Evolutionary conservation across 2,113 vertebrate genomes (phyloP).

Genomic region (Carettochelys insculpta): DNA sequence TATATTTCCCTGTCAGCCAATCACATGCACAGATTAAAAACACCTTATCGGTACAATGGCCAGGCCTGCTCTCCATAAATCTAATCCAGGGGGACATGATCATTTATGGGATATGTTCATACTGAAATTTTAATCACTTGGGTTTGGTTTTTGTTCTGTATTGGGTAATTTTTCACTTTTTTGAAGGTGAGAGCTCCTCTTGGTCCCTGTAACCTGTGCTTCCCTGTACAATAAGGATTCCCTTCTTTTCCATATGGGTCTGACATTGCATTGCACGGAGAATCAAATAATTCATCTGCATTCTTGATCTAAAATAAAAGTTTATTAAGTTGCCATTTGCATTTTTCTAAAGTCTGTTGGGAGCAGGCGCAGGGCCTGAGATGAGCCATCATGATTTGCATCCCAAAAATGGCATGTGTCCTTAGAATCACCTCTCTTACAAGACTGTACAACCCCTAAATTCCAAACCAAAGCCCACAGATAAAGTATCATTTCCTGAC

Average conservation of each 20-base stretch:
- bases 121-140: conserved; percentile 5
- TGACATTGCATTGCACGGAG: fast-evolving
- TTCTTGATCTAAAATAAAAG: conserved; percentile 27
- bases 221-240: not conserved
- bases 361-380: not conserved
- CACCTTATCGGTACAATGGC: not conserved
- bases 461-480: not conserved
- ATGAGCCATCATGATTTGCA: not conserved
- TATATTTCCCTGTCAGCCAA: conserved; percentile 34
- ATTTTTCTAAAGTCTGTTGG: not conserved
- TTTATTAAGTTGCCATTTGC: not conserved
- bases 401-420: fast-evolving
- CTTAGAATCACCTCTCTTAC: fast-evolving
- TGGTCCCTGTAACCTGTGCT: conserved; percentile 24
- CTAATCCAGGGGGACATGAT: conserved; percentile 32
- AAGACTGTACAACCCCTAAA: not conserved
- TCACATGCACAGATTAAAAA: conserved; percentile 22
- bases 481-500: conserved; percentile 58
- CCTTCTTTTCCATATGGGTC: not conserved
- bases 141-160: conserved; percentile 1
- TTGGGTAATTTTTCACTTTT: not conserved
- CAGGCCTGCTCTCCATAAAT: not conserved
- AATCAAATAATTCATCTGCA: conserved; percentile 31
- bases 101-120: conserved; percentile 21
- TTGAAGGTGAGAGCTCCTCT: not conserved